phyloP scores from a whole-genome alignment of 37 sponge, comb jelly and placozoan genomes.

The Theonella swinhoei region DNA sequence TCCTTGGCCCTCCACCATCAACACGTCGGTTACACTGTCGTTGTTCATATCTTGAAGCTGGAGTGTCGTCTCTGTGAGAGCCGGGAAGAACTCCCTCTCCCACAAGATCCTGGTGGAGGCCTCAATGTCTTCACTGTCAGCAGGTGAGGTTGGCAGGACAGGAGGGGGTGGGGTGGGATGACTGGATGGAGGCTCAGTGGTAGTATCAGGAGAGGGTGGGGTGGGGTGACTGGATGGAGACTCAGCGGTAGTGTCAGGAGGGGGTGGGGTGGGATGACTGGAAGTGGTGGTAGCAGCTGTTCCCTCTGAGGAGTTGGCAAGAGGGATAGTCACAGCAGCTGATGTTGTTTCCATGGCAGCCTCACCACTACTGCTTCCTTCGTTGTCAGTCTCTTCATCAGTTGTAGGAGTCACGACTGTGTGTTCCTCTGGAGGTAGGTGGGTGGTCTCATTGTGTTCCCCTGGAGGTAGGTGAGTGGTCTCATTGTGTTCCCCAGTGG shows the following conservation, averaged over 20 bases:
- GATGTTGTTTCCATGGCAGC: too few species aligned
- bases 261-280: background rate
- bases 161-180: background rate
- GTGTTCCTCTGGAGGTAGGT: too few species aligned
- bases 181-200: background rate
- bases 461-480: too few species aligned
- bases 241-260: background rate
- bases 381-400: too few species aligned
- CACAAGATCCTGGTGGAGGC: conserved; percentile 11
- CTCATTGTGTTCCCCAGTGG: too few species aligned
- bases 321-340: too few species aligned
- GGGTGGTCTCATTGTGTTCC: too few species aligned
- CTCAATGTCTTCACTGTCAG: background rate
- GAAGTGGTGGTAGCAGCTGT: background rate
- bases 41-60: conserved; percentile 60
- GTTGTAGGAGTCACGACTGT: too few species aligned
- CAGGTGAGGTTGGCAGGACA: background rate
- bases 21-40: conserved; percentile 57
- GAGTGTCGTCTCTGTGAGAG: conserved; percentile 36
- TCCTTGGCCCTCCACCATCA: conserved; percentile 11
- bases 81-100: conserved; percentile 27
- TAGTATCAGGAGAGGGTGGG: background rate
- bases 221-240: background rate
- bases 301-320: too few species aligned
- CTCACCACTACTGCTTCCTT: too few species aligned